Evolutionary conservation across 2,113 vertebrate genomes (phyloP).

Genomic region (Gasterosteus aculeatus): DNA sequence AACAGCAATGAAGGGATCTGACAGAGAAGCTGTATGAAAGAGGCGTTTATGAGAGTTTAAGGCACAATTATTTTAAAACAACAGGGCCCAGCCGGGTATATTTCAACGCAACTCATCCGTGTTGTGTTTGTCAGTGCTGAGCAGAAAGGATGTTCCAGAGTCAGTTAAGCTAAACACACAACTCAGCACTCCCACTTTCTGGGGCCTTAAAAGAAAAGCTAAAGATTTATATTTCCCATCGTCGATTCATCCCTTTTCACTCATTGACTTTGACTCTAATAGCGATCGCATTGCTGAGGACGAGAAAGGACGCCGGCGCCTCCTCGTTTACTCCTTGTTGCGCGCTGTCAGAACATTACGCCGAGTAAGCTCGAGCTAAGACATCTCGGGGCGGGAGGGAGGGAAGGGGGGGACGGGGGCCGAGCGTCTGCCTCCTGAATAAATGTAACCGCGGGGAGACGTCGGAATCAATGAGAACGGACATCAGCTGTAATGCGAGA

Average conservation of each 20-base stretch:
- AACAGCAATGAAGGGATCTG: neutral
- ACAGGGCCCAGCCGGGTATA: neutral
- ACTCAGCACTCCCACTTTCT: conserved; percentile 3
- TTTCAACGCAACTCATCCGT: neutral
- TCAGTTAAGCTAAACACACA: conserved; percentile 11
- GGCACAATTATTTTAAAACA: conserved; percentile 12
- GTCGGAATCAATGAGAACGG: conserved; percentile 65
- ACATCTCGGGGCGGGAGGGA: neutral
- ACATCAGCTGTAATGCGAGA: conserved; percentile 61
- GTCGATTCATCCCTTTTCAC: neutral
- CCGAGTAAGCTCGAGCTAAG: conserved; percentile 43
- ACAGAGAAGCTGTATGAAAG: conserved; percentile 1
- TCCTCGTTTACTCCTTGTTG: conserved; percentile 59
- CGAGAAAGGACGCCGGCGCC: conserved; percentile 55
- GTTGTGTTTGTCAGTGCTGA: conserved; percentile 4
- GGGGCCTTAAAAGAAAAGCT: conserved; percentile 2
- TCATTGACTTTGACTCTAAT: conserved; percentile 22
- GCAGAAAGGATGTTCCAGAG: neutral
- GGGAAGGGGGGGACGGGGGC: conserved; percentile 12
- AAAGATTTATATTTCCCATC: conserved; percentile 6
- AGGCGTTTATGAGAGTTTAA: neutral
- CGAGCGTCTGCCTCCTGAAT: conserved; percentile 56
- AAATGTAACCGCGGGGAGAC: conserved; percentile 67
- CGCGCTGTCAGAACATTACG: conserved; percentile 43
- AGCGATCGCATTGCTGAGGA: conserved; percentile 26